A percentile compares a stretch with the other conserved stretches of the same genome.
These are phyloP conservation scores for Drosophila asahinai DNA, from an alignment of 1,140 invertebrate genomes.

Conservation along the genomic window DNA sequence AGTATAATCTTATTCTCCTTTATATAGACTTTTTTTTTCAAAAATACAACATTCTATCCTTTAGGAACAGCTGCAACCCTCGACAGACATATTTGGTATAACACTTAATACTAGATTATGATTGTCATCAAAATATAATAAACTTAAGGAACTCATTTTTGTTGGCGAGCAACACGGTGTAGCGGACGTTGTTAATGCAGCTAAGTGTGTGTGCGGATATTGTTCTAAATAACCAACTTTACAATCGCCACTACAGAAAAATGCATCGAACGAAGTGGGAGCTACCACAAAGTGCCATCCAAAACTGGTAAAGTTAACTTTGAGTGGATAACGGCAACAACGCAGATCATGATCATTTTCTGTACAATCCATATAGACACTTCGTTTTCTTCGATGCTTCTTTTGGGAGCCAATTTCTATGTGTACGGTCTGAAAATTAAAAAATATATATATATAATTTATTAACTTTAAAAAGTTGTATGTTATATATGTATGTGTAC, in stretches of 20 bases:
- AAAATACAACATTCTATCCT: not conserved
- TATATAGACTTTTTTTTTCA: not conserved
- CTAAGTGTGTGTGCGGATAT: slow-evolving; percentile 97
- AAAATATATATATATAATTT: not conserved
- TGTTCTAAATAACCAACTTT: slow-evolving; percentile 95
- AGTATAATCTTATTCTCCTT: not conserved
- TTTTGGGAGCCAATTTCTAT: slow-evolving; percentile 90
- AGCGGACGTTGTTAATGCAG: slow-evolving; percentile 91
- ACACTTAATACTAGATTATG: slow-evolving; percentile 95
- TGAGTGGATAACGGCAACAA: slow-evolving; percentile 96
- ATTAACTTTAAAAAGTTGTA: not conserved
- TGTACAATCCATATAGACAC: slow-evolving; percentile 75
- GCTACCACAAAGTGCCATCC: slow-evolving; percentile 99
- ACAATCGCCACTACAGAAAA: slow-evolving; percentile 98
- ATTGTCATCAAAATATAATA: slow-evolving; percentile 96
- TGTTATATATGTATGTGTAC: too few species aligned
- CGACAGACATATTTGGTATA: slow-evolving; percentile 96
- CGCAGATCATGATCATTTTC: slow-evolving; percentile 88
- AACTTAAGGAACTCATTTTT: slow-evolving; percentile 94
- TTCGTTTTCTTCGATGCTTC: slow-evolving; percentile 90
- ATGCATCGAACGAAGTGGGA: slow-evolving; percentile 97
- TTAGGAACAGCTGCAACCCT: slow-evolving; percentile 96
- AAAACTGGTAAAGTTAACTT: slow-evolving; percentile 98
- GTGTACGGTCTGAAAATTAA: slow-evolving; percentile 90
- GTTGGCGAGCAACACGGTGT: slow-evolving; percentile 95